phyloP scores from a whole-genome alignment of 2,797 vertebrate genomes.

The Siniperca undulata region DNA sequence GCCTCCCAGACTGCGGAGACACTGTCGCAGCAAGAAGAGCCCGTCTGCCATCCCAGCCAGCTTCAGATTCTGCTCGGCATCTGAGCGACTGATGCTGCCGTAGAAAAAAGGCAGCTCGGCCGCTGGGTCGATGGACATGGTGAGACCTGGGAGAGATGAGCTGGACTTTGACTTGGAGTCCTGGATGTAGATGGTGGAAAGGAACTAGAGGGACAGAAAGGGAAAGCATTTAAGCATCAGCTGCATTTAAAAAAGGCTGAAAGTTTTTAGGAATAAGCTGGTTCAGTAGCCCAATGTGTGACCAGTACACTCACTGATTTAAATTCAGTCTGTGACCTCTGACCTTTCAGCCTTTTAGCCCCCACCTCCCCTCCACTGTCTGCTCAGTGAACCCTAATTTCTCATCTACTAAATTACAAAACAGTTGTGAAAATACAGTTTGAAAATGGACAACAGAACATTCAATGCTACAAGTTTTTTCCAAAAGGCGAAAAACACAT shows the following conservation, averaged over 20 bases:
- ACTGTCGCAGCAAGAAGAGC: slow-evolving; percentile 94
- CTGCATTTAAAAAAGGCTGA: neutral
- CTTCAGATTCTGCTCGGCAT: slow-evolving; percentile 95
- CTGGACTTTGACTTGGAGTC: slow-evolving; percentile 27
- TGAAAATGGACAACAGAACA: neutral
- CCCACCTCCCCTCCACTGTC: neutral
- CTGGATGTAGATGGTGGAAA: slow-evolving; percentile 5
- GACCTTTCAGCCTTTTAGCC: neutral
- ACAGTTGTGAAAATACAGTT: neutral
- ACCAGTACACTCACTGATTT: neutral
- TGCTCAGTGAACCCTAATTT: neutral
- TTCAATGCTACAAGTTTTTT: neutral
- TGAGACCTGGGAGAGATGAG: slow-evolving; percentile 26
- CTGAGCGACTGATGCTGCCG: slow-evolving; percentile 92
- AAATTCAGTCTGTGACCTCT: slow-evolving; percentile 31
- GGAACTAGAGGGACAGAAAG: slow-evolving; percentile 32
- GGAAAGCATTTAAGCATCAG: neutral
- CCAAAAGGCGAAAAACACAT: neutral
- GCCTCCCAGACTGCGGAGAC: slow-evolving; percentile 94
- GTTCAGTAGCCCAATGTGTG: neutral
- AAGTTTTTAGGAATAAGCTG: neutral
- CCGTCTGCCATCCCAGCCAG: slow-evolving; percentile 94
- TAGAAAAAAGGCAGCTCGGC: slow-evolving; percentile 95
- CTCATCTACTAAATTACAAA: slow-evolving; percentile 8
- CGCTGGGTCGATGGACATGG: slow-evolving; percentile 91